Evolutionary conservation across 2,797 vertebrate genomes (phyloP), one percentile per base, ranked within the genome.

Genomic region (Sibirionetta formosa): DNA sequence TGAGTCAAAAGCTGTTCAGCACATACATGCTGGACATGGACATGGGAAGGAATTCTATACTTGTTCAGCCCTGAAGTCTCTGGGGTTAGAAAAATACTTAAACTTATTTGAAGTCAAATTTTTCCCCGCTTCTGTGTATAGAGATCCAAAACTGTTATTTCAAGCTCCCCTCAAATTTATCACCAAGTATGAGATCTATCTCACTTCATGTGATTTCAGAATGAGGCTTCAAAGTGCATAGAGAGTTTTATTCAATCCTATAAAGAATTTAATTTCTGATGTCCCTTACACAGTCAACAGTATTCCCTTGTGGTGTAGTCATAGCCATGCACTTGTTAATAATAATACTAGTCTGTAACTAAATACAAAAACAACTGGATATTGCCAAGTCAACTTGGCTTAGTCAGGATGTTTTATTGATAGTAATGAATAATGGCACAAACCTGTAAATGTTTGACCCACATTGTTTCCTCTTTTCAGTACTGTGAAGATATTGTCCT

Each of bases 51-150:
- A 76, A 33, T 58, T 73, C 24, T 44, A 7, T 8, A 51, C 8
- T 19, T 57, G 14, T 46, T 82, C 58, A 46, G 12, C 7, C 9
- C 16, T 76, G 18, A 42, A 79, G 16, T 33, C 50, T 10, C 8
- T 66, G 56, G 9, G 8, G 22, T 60, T 58, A 56, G 22, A 48
- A 88, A 48, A 61, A 31, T 7, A 16, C 9, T 46, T 73, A 35
- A 71, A 51, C 15, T 64, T 33, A 33, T 24, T 5, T 46, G 11
- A 82, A 78, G 42, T 68, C 1, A 14, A 22, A n/a, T 40, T 40
- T 15, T 3, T 6, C 4, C 1, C 2, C 9, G 27, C 11, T 14
- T 8, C 1, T 4, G 2, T 8, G 1, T 23, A 9, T 5, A 24
- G 38, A 60, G 13, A 56, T 23, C n/a, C 20, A 22, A 35, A 46